A percentile compares a stretch with the other conserved stretches of the same genome.
phyloP scores from a whole-genome alignment of 2,888 invertebrate genomes.

The Fissipunctia ypsillon region DNA sequence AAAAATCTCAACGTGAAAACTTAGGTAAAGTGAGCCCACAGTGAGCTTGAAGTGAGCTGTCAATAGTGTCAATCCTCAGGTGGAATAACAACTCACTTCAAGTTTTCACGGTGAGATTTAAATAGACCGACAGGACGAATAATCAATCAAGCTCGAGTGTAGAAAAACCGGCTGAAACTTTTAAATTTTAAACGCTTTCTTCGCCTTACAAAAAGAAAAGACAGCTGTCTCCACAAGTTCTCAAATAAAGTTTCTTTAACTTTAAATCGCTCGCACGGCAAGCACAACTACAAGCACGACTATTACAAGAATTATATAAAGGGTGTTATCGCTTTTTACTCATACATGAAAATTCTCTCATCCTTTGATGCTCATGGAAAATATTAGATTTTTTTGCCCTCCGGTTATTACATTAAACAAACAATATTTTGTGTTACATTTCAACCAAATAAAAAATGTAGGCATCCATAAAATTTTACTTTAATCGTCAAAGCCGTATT shows the following conservation, averaged over 20 bases:
- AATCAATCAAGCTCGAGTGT: not conserved
- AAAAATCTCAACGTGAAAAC: not conserved
- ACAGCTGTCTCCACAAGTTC: slow-evolving; percentile 2
- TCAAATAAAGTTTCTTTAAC: slow-evolving; percentile 20
- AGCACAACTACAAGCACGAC: not conserved
- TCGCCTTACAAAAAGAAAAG: not conserved
- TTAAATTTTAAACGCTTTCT: not conserved
- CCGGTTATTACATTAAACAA: slow-evolving; percentile 12
- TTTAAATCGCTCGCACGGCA: slow-evolving; percentile 15
- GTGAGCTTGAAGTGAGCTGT: not conserved
- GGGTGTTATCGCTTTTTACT: slow-evolving; percentile 25
- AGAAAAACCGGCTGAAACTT: slow-evolving; percentile 1
- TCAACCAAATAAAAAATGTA: not conserved
- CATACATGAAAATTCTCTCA: not conserved
- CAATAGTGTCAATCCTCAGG: not conserved
- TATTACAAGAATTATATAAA: slow-evolving; percentile 24
- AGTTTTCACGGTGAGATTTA: not conserved
- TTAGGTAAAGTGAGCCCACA: not conserved
- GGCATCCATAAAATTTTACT: slow-evolving; percentile 22
- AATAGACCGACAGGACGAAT: not conserved
- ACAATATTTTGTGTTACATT: slow-evolving; percentile 15
- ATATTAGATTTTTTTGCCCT: slow-evolving; percentile 20
- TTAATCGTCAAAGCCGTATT: slow-evolving; percentile 36
- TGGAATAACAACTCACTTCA: not conserved
- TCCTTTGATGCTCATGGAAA: slow-evolving; percentile 15